phyloP scores from a whole-genome alignment of 2,113 vertebrate genomes.

The Lanius ludovicianus region DNA sequence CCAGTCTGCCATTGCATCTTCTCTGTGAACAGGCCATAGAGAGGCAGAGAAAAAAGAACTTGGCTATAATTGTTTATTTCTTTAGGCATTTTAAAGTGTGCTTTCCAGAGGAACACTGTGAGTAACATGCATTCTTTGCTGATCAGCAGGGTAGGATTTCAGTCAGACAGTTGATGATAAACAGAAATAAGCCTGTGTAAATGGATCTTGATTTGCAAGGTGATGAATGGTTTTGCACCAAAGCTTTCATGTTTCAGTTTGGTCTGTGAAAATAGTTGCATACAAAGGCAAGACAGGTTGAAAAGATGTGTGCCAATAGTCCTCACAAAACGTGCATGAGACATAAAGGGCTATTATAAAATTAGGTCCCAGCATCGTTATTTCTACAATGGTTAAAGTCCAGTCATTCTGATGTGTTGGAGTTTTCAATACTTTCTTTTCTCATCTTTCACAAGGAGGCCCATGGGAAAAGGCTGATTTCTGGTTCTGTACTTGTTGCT shows the following conservation, averaged over 20 bases:
- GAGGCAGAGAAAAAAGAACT: neutral
- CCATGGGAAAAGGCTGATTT: neutral
- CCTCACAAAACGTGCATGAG: neutral
- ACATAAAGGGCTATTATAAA: neutral
- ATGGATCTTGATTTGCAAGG: conserved; percentile 2
- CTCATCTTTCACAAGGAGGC: neutral
- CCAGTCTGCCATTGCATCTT: neutral
- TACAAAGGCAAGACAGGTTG: neutral
- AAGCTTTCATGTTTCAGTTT: neutral
- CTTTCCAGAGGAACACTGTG: neutral
- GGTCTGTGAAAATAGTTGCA: neutral
- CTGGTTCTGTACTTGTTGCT: neutral
- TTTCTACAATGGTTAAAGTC: neutral
- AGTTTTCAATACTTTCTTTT: neutral
- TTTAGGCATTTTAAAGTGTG: conserved; percentile 19
- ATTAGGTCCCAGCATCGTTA: neutral
- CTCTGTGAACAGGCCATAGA: neutral
- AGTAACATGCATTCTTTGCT: conserved; percentile 39
- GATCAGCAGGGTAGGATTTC: conserved; percentile 32
- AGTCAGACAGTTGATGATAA: conserved; percentile 54
- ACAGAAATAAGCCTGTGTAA: neutral
- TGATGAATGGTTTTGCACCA: neutral
- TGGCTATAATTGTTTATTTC: neutral
- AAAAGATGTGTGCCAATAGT: neutral
- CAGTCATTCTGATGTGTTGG: neutral